Evolutionary conservation across 2,888 invertebrate genomes (phyloP), one percentile per base, ranked within the genome.

Genomic region (Zaprionus obscuricornis): DNA sequence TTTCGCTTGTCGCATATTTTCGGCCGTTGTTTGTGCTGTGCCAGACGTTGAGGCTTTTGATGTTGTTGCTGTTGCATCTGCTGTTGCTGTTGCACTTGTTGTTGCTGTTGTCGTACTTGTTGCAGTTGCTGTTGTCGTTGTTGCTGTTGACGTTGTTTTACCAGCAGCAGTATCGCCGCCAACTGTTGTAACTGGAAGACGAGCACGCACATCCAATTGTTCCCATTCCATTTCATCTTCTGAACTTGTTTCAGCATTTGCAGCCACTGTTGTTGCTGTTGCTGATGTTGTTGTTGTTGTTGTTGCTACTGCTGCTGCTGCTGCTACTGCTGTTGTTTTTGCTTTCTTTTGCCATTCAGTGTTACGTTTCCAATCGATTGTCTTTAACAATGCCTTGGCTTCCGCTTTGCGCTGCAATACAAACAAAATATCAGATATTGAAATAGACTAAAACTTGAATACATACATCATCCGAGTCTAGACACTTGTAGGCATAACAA

Each of bases 401-500:
- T 96, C 97, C 90, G 97, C 97, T 91, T 97, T 96, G 0, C 97
- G 96, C 95, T 96, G 89, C n/a, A n/a, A n/a, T n/a, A n/a, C 1
- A 26, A 39, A 31, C 0, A 8, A 3, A n/a, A 13, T 6, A 3
- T 7, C 27, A 1, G 1, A 20, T 3, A 1, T 29, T 11, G 11
- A 36, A 14, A 20, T 2, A 14, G 11, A 45, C n/a, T 3, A 18
- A 2, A 3, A 1, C 10, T 10, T 1, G 2, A n/a, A 5, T 5
- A 26, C 75, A 66, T 66, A 96, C 96, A 92, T 96, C 97, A 84
- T 96, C 96, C 76, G 95, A 96, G 83, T 97, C 97, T 69, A 98
- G 91, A 88, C 98, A 99, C 89, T 97, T 98, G 88, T 97, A 97
- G 0, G 98, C 98, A 90, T 96, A 98, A 74, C 95, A 94, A 77